phyloP scores from a whole-genome alignment of 2,113 vertebrate species.

The Chaenogobius annularis region DNA sequence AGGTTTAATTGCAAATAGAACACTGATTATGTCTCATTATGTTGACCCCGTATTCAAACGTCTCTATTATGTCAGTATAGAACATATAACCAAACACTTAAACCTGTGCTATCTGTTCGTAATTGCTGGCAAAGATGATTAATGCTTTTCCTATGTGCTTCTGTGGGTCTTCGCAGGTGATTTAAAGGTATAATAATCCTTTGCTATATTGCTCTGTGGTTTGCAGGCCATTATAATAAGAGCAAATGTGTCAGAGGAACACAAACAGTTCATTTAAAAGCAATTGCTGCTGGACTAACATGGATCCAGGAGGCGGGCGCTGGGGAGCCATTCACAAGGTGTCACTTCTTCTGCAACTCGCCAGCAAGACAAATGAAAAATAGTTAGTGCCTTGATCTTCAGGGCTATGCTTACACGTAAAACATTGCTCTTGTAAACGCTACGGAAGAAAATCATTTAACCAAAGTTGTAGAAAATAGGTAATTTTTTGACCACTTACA shows the following conservation, averaged over 20 bases:
- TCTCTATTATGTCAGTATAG: not conserved
- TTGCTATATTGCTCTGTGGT: constrained; percentile 76
- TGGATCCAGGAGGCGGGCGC: constrained; percentile 42
- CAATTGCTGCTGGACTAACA: constrained; percentile 68
- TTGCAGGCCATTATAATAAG: constrained; percentile 79
- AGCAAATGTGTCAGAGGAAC: constrained; percentile 72
- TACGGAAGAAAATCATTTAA: not conserved
- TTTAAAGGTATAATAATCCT: constrained; percentile 82
- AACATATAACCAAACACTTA: not conserved
- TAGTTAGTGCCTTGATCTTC: constrained; percentile 49
- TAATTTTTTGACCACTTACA: no score
- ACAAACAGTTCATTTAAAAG: constrained; percentile 82
- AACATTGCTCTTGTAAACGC: constrained; percentile 3
- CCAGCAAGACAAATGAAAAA: constrained; percentile 51
- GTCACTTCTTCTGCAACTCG: constrained; percentile 59
- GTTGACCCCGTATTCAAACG: not conserved
- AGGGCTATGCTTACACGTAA: constrained; percentile 22
- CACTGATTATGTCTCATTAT: not conserved
- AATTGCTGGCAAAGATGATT: constrained; percentile 74
- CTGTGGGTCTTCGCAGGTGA: constrained; percentile 71
- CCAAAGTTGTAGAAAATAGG: no score
- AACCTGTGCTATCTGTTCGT: constrained; percentile 57
- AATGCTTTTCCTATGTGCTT: constrained; percentile 75
- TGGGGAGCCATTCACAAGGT: constrained; percentile 61
- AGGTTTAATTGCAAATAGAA: not conserved